Base-by-base conservation (phyloP, 2,888 invertebrate genomes). In the Ferdinandea cuprea region DNA sequence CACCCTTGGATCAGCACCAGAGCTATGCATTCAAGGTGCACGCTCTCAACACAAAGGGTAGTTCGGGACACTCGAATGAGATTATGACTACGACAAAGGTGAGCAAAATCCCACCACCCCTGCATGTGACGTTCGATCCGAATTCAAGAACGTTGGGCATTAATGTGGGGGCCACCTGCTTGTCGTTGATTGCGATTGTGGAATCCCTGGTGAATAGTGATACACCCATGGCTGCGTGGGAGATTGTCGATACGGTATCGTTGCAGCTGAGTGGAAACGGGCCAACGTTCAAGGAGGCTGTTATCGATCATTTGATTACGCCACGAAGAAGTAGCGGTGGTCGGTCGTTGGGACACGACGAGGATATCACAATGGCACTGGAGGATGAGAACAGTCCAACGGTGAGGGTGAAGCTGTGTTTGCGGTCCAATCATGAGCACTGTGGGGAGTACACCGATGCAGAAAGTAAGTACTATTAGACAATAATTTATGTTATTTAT, bases 11-110 rank as follows among this genome's bases (percentile, higher is more conserved):
- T 65, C 97, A 97, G 87, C 96, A 97, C 89, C 96, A 96, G 88
- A 94, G 94, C 25, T 98, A 97, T 89, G 93, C 95, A 0, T 96
- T 98, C 91, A 96, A 96, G 93, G 97, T 96, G 76, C 96, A 96
- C 91, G 97, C 97, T 0, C 93, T 96, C 85, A 98, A 97, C 88
- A 95, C 96, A 0, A 96, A 96, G 90, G 97, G 97, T 13, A 94
- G 95, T 86, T 97, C 97, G 81, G 96, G 96, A 85, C 96, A 95
- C 88, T 97, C 97, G 0, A 96, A 96, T 87, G 96, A 97, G 89
- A 94, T 96, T 50, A 93, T 94, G 0, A 95, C 95, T 42, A 94
- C 95, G 3, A 97, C 97, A 0, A 95, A 95, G 87, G 96, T 98
- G 15, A 96, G 96, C 86, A 93, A 95, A 88, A 96, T 97, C 61